Evolutionary conservation across 2,797 vertebrate genomes (phyloP).

Genomic region (Chelon labrosus): DNA sequence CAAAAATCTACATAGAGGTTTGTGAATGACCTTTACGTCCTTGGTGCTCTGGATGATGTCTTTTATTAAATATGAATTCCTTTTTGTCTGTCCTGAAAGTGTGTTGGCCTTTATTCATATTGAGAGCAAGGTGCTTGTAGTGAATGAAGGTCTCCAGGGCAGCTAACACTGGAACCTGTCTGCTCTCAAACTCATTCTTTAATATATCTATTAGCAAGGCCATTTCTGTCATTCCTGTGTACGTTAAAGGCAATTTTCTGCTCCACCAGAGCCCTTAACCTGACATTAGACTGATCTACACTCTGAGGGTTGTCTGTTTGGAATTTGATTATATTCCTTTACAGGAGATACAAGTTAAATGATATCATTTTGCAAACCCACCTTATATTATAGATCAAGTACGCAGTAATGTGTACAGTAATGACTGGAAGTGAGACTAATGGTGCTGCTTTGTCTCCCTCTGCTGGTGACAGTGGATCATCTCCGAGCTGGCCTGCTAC

Average conservation of each 20-base stretch:
- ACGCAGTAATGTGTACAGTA: no score
- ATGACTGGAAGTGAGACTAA: constrained; percentile 27
- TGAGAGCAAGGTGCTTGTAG: constrained; percentile 13
- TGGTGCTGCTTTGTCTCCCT: constrained; percentile 77
- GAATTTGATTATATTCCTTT: neutral
- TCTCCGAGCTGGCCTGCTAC: constrained; percentile 87
- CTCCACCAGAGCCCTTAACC: constrained; percentile 42
- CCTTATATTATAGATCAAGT: neutral
- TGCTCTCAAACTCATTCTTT: constrained; percentile 34
- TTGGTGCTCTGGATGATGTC: neutral
- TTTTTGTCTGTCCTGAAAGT: constrained; percentile 10
- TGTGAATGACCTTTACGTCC: no score
- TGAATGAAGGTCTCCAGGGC: constrained; percentile 45
- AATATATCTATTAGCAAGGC: constrained; percentile 21
- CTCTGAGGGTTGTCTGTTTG: constrained; percentile 2
- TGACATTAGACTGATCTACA: constrained; percentile 18
- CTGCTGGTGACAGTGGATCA: constrained; percentile 86
- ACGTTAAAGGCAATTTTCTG: constrained; percentile 44
- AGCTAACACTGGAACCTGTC: constrained; percentile 34
- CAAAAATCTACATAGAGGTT: neutral
- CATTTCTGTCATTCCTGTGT: constrained; percentile 11
- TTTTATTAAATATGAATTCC: neutral
- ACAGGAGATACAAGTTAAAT: constrained; percentile 19
- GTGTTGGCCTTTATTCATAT: constrained; percentile 33
- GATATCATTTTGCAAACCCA: neutral